Evolutionary conservation across 2,113 vertebrate genomes (phyloP).

Genomic region (Cheilinus undulatus): DNA sequence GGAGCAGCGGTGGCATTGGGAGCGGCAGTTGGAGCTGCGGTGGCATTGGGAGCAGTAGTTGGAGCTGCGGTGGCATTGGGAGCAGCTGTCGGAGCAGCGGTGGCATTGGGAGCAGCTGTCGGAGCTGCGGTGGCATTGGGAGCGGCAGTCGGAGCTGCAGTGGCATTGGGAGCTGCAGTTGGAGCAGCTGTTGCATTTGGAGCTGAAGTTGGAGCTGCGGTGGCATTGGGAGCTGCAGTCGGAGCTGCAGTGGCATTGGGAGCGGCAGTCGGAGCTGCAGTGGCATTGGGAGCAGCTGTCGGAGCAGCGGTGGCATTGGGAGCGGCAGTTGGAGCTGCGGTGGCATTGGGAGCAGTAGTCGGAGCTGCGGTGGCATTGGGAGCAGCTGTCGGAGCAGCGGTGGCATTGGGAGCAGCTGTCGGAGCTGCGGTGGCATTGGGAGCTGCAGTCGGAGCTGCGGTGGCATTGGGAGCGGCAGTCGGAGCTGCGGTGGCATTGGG

Average conservation of each 20-base stretch:
- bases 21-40: background rate
- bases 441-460: background rate
- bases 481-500: background rate
- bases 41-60: background rate
- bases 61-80: background rate
- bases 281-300: background rate
- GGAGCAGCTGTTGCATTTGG: background rate
- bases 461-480: background rate
- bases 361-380: too few species aligned
- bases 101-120: background rate
- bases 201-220: too few species aligned
- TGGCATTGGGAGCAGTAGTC: background rate
- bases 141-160: background rate
- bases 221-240: too few species aligned
- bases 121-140: too few species aligned
- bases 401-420: background rate
- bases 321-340: background rate
- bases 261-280: background rate
- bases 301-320: background rate
- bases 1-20: background rate
- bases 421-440: background rate
- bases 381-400: background rate
- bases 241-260: background rate
- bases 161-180: background rate
- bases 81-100: background rate